Evolutionary conservation across 2,113 vertebrate species (phyloP), one percentile per base, ranked within the genome.

Genomic region (Panurus biarmicus): DNA sequence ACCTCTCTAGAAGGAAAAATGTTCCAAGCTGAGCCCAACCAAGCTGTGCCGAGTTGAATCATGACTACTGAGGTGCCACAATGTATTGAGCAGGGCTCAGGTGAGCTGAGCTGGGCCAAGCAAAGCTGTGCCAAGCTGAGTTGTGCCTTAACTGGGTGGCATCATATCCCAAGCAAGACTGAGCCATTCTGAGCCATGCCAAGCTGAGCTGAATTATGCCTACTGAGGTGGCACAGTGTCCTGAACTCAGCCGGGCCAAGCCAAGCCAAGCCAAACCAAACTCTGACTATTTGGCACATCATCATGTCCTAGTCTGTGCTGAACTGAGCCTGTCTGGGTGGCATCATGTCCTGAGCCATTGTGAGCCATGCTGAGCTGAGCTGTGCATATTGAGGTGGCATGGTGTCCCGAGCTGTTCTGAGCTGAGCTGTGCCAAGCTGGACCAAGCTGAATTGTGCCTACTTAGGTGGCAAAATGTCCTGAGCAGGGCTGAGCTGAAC

Each of bases 1-100:
- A 42, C 31, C 18, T 28, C 10, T 44, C 21, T 31, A 40, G 29
- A 10, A 35, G 58, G n/a, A 40, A 66, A 9, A 38, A n/a, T 44
- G 20, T 45, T 36, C 51, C 4, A 7, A 57, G 33, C 36, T 38
- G 44, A 65, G 44, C 24, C 0, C 0, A 75, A 33, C n/a, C 0
- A 1, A 60, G 35, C 42, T 21, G 9, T 14, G n/a, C 44, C 0
- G 0, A 57, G 47, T 25, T 38, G 33, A 81, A 64, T 71, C 10
- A 15, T 1, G 2, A 24, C 28, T 58, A 13, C 11, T 64, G 16
- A 53, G 19, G 11, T 33, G 20, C 20, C 61, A 74, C 12, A 22
- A 12, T 10, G 19, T 28, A 61, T 51, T 12, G 17, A 47, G 47
- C 20, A 18, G 20, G 15, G n/a, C 40, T 31, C 31, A 48, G 21